Percentiles rank a stretch among this genome's conserved stretches.
These are phyloP conservation scores for Chelonus formosanus DNA, from an alignment of 2,888 invertebrate species.

Conservation along the genomic window DNA sequence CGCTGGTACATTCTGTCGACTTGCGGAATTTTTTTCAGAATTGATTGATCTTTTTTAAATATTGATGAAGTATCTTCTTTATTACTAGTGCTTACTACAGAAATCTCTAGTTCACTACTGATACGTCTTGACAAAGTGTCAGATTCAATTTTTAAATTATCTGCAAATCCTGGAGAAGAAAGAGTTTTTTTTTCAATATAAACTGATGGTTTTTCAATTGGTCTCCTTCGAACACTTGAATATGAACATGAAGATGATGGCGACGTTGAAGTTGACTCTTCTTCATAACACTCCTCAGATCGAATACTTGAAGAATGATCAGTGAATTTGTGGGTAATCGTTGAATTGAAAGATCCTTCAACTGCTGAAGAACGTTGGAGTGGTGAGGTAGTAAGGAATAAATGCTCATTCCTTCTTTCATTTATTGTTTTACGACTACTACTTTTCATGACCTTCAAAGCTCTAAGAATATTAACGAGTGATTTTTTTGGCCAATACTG, in stretches of 20 bases:
- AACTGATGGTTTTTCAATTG: slow-evolving; percentile 35
- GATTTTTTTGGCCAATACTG: slow-evolving; percentile 35
- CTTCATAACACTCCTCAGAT: slow-evolving; percentile 17
- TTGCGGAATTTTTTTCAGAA: slow-evolving; percentile 47
- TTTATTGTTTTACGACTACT: neutral
- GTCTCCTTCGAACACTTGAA: slow-evolving; percentile 38
- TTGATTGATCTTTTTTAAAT: slow-evolving; percentile 21
- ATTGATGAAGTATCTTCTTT: too few species aligned
- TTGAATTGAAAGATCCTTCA: slow-evolving; percentile 33
- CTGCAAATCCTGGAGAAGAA: neutral
- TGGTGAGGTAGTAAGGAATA: slow-evolving; percentile 14
- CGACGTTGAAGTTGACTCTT: slow-evolving; percentile 22
- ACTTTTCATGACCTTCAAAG: slow-evolving; percentile 37
- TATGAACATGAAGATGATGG: slow-evolving; percentile 21
- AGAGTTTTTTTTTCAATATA: slow-evolving; percentile 26
- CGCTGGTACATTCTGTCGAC: slow-evolving; percentile 49
- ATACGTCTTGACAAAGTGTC: neutral
- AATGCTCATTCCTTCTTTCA: neutral
- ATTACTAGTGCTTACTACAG: neutral
- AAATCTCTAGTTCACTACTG: neutral
- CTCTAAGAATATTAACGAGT: slow-evolving; percentile 35
- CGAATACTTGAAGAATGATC: slow-evolving; percentile 1
- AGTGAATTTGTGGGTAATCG: slow-evolving; percentile 31
- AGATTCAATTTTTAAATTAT: slow-evolving; percentile 23
- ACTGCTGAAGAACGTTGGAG: slow-evolving; percentile 30